Conservation (phyloP, 2,113 vertebrate genomes). For the Chaetodon auriga region DNA sequence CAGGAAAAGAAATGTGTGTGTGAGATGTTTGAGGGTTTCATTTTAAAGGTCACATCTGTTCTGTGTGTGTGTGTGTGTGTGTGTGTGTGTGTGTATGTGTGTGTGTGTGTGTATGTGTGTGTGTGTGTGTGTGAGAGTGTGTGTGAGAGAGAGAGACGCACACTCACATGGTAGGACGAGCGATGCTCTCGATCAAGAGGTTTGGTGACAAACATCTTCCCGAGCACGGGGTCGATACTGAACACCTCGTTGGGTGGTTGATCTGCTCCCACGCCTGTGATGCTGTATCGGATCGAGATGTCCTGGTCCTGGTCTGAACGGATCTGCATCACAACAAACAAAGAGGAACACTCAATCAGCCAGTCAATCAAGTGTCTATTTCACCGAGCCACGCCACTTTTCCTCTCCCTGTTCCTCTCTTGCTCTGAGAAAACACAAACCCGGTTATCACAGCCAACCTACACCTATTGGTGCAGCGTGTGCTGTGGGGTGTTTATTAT, state of each 20-base stretch:
- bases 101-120: background rate
- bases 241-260: constrained; percentile 96
- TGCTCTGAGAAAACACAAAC: constrained; percentile 1
- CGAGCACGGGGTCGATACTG: constrained; percentile 93
- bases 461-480: background rate
- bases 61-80: background rate
- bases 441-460: background rate
- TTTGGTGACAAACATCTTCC: constrained; percentile 95
- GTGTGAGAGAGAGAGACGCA: background rate
- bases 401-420: background rate
- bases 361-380: background rate
- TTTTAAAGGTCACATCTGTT: constrained; percentile 8
- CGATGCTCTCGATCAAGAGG: constrained; percentile 94
- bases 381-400: background rate
- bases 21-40: background rate
- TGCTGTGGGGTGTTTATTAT: constrained; percentile 43
- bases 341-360: constrained; percentile 14
- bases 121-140: background rate
- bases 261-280: constrained; percentile 93
- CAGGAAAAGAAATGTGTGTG: too few species aligned
- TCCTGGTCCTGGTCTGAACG: constrained; percentile 96
- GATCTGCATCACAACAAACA: constrained; percentile 85
- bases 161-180: constrained; percentile 94
- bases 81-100: background rate
- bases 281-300: constrained; percentile 95